Conservation (phyloP, 2,888 invertebrate species). For the Deilephila elpenor region DNA sequence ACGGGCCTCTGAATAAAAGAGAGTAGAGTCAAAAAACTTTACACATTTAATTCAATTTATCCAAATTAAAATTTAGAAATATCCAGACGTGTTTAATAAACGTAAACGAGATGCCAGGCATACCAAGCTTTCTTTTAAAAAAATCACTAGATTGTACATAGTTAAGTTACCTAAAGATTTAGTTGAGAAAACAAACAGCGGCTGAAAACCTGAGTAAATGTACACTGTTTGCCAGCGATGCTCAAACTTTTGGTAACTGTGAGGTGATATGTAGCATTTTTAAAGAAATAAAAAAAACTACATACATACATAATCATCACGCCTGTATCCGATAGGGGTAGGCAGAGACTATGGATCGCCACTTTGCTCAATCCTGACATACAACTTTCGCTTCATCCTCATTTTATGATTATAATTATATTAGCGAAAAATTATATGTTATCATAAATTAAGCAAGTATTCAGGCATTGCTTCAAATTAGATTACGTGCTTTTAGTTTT, state of each 20-base stretch:
- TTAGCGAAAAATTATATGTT: no score
- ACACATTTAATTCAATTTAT: not conserved
- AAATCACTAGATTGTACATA: conserved; percentile 35
- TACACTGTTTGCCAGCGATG: not conserved
- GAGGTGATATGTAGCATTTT: no score
- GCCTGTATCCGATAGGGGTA: no score
- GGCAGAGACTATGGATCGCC: no score
- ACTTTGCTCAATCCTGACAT: no score
- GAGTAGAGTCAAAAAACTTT: not conserved
- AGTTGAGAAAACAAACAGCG: conserved; percentile 37
- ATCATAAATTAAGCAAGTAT: no score
- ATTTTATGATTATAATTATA: no score
- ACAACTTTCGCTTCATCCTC: no score
- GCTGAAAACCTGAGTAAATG: not conserved
- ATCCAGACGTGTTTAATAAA: conserved; percentile 1
- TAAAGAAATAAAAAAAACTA: no score
- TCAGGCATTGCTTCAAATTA: no score
- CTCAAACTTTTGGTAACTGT: conserved; percentile 7
- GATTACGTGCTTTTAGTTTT: no score
- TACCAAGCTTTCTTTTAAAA: not conserved
- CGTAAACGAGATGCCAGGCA: not conserved
- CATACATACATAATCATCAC: no score
- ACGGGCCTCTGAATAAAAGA: not conserved
- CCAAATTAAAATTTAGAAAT: conserved; percentile 3
- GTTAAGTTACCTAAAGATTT: conserved; percentile 48